Percentiles rank a stretch among this genome's conserved stretches.
These are phyloP conservation scores for Iguana delicatissima DNA, from an alignment of 2,797 vertebrate genomes.

Conservation along the genomic window DNA sequence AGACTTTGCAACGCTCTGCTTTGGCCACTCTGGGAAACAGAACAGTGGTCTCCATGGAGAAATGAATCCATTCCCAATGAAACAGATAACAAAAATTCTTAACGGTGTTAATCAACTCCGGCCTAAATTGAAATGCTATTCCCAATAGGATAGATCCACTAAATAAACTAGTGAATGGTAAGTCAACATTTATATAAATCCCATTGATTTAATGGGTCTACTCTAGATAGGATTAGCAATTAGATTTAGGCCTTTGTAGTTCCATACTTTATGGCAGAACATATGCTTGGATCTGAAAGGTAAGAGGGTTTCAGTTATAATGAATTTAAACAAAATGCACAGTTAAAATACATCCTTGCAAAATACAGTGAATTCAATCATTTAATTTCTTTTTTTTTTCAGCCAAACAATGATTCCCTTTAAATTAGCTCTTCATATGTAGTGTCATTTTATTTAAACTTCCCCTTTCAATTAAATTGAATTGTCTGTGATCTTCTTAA, in stretches of 20 bases:
- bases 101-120: neutral
- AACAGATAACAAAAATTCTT: neutral
- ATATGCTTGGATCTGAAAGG: neutral
- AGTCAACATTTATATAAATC: no score
- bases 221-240: no score
- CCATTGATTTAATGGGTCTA: no score
- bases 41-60: neutral
- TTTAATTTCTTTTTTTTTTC: constrained; percentile 56
- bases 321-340: neutral
- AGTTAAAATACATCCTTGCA: constrained; percentile 34
- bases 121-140: neutral
- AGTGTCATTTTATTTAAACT: constrained; percentile 72
- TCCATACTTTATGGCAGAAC: neutral
- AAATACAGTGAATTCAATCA: constrained; percentile 43
- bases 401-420: constrained; percentile 52
- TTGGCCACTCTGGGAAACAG: neutral
- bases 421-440: constrained; percentile 67
- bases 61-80: neutral
- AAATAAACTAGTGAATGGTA: no score
- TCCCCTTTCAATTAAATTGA: constrained; percentile 76
- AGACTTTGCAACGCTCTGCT: neutral
- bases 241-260: neutral
- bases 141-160: no score
- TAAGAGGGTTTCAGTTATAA: constrained; percentile 12
- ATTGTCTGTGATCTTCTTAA: constrained; percentile 73